phyloP scores from a whole-genome alignment of 2,888 invertebrate genomes.

The Macrophya annulata region DNA sequence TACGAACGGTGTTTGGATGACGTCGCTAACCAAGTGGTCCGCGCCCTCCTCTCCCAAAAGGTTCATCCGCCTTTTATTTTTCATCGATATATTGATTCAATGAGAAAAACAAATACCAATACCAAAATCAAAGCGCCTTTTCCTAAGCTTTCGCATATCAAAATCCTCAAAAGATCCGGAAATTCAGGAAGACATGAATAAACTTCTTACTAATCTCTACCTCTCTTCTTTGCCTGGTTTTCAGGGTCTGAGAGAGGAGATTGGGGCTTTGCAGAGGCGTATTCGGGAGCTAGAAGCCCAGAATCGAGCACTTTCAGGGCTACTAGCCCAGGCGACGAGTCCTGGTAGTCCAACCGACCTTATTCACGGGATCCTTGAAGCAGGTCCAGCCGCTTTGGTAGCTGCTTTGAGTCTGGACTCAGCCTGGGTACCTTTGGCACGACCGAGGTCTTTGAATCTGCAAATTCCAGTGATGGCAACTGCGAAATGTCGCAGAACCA shows the following conservation, averaged over 20 bases:
- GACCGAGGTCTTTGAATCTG: constrained; percentile 87
- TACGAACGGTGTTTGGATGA: constrained; percentile 91
- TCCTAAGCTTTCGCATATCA: background rate
- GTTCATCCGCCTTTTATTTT: constrained; percentile 78
- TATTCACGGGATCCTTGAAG: constrained; percentile 74
- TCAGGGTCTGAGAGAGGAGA: constrained; percentile 90
- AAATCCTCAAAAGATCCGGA: background rate
- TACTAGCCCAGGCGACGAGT: constrained; percentile 84
- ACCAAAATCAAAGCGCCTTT: background rate
- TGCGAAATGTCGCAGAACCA: constrained; percentile 78
- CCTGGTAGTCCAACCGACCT: constrained; percentile 79
- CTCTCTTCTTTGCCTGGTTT: constrained; percentile 58
- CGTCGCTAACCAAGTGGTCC: constrained; percentile 91
- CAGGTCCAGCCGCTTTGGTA: constrained; percentile 75
- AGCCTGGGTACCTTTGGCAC: constrained; percentile 85
- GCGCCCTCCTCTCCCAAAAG: constrained; percentile 92
- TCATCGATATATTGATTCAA: background rate
- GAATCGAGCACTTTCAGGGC: constrained; percentile 87
- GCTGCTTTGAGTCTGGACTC: constrained; percentile 85
- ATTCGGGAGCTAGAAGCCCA: constrained; percentile 91
- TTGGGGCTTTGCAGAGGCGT: constrained; percentile 86
- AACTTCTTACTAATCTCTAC: background rate
- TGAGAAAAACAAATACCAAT: no score
- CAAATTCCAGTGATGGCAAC: constrained; percentile 83
- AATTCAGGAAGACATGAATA: background rate